Evolutionary conservation across 1,140 invertebrate species (phyloP), one percentile per base, ranked within the genome.

Genomic region (Drosophila repleta): DNA sequence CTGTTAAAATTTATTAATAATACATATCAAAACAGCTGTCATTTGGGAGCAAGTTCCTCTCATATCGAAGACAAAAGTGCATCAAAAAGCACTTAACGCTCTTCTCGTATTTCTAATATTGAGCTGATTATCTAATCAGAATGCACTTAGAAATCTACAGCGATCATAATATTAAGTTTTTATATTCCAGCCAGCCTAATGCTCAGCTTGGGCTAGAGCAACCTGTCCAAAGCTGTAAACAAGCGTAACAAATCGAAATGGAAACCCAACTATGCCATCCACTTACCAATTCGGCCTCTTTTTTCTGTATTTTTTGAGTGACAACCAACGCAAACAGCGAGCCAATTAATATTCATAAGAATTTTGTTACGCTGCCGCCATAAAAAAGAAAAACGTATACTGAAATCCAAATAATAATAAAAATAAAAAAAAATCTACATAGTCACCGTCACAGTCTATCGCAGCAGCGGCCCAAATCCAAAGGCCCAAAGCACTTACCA

Each of bases 291-390:
- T 46, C 62, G 26, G 46, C 26, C 15, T 15, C 39, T 15, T 41
- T 41, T 43, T 43, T 17, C 29, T 24, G 2, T 39, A 13, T 13
- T 41, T 43, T 67, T 66, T 72, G 69, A 72, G 56, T 67, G 69
- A 72, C 63, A 72, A 53, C 55, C 69, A 67, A 67, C 68, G 68
- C 68, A 26, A 51, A 68, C 70, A 56, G 53, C 55, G 65, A 62
- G 67, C 67, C 67, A 75, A 75, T 75, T 75, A 75, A 75, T 75
- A 75, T 75, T 75, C 72, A 75, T 71, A 75, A 75, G 67, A 75
- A 75, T 75, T 75, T 75, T 70, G 67, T 71, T 65, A 75, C 67
- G 61, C 72, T 24, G 56, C 67, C 67, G 67, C 49, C 17, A 55
- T 29, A 56, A 49, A 35, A 41, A 35, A 41, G n/a, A 55, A 39